Evolutionary conservation across 1,140 invertebrate species (phyloP).

Genomic region (Brachionus plicatilis): DNA sequence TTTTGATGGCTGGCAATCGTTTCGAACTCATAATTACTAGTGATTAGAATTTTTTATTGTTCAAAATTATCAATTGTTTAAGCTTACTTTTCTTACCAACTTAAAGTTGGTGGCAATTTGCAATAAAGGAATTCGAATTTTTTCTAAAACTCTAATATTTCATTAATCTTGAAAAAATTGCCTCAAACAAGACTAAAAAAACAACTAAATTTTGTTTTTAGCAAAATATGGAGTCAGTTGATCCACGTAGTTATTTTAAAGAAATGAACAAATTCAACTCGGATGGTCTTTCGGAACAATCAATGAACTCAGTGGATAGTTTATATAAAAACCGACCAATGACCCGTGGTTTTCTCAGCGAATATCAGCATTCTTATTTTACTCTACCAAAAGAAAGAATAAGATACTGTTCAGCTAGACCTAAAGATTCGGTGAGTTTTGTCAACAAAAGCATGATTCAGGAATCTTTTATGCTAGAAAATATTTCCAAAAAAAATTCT

Average conservation of each 20-base stretch:
- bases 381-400: neutral
- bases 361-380: constrained; percentile 36
- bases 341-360: constrained; percentile 10
- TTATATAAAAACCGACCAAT: neutral
- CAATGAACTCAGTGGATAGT: neutral
- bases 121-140: neutral
- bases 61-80: neutral
- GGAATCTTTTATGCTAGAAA: constrained; percentile 13
- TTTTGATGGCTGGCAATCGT: neutral
- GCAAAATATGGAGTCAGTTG: neutral
- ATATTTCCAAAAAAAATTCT: neutral
- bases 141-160: neutral
- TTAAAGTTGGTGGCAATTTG: neutral
- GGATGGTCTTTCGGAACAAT: neutral
- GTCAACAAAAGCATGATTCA: constrained; percentile 4
- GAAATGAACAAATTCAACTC: constrained; percentile 34
- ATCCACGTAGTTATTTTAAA: constrained; percentile 23
- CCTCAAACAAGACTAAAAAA: neutral
- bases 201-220: neutral
- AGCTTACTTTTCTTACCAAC: neutral
- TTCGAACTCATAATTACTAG: neutral
- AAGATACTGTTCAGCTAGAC: neutral
- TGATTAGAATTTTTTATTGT: neutral
- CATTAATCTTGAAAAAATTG: neutral
- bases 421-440: neutral